Evolutionary conservation across 2,888 invertebrate species (phyloP).

Genomic region (Gandaritis pyraliata): DNA sequence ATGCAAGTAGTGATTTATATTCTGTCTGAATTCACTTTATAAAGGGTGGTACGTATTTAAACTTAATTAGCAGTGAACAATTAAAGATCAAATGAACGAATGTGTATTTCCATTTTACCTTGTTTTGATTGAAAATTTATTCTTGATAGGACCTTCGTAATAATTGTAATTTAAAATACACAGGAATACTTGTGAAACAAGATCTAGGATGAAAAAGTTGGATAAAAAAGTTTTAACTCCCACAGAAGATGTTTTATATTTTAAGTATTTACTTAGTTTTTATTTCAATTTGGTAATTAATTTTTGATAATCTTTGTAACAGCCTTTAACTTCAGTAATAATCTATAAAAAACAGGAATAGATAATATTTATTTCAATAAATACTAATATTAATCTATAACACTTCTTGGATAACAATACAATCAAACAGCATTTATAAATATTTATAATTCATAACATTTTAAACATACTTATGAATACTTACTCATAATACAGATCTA

Average conservation of each 20-base stretch:
- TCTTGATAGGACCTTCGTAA: background rate
- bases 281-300: no score
- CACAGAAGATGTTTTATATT: no score
- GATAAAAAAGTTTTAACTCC: no score
- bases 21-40: conserved; percentile 7
- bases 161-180: no score
- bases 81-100: conserved; percentile 10
- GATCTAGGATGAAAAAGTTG: no score
- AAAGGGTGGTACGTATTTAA: conserved; percentile 1
- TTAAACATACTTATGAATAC: no score
- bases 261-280: no score
- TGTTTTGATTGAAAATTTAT: background rate
- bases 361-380: conserved; percentile 17
- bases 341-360: conserved; percentile 21
- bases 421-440: conserved; percentile 4
- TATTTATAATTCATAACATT: background rate
- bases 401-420: conserved; percentile 15
- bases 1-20: conserved; percentile 10
- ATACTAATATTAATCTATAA: conserved; percentile 10
- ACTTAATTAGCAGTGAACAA: conserved; percentile 16
- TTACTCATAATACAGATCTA: no score
- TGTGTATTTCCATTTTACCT: conserved; percentile 16
- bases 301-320: background rate
- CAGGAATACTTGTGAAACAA: no score
- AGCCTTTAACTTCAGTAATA: background rate